phyloP scores from a whole-genome alignment of 2,113 vertebrate species.

The Lagopus muta region DNA sequence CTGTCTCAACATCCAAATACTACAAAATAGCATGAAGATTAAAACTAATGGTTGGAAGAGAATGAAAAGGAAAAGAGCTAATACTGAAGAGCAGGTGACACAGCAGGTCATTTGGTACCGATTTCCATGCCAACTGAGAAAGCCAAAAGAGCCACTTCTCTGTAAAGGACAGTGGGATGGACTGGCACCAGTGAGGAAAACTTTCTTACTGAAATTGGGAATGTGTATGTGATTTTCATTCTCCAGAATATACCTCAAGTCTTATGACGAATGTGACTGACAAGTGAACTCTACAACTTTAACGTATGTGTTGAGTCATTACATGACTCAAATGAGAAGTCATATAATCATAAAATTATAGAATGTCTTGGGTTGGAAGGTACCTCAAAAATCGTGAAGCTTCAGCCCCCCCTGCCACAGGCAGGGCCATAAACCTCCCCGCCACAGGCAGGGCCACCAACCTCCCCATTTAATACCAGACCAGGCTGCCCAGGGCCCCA shows the following conservation, averaged over 20 bases:
- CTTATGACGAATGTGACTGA: not conserved
- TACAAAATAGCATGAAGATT: not conserved
- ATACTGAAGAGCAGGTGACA: not conserved
- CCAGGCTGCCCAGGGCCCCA: too few species aligned
- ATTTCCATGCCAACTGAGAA: not conserved
- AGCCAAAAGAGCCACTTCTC: not conserved
- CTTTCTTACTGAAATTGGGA: not conserved
- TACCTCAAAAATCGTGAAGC: too few species aligned
- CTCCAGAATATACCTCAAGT: not conserved
- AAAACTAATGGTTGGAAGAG: not conserved
- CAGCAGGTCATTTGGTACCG: not conserved
- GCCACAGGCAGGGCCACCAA: too few species aligned
- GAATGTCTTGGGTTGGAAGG: too few species aligned
- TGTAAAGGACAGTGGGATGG: not conserved
- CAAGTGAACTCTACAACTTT: not conserved
- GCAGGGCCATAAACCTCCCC: too few species aligned
- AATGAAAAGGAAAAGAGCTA: not conserved
- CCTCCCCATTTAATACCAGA: too few species aligned
- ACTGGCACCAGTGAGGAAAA: not conserved
- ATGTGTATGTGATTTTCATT: accelerated
- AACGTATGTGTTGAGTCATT: not conserved
- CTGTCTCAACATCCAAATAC: not conserved
- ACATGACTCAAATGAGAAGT: not conserved
- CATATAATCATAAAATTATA: too few species aligned
- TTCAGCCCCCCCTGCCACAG: too few species aligned